These are phyloP conservation scores for Noctua janthina DNA, from an alignment of 2,888 invertebrate genomes.

Conservation along the genomic window DNA sequence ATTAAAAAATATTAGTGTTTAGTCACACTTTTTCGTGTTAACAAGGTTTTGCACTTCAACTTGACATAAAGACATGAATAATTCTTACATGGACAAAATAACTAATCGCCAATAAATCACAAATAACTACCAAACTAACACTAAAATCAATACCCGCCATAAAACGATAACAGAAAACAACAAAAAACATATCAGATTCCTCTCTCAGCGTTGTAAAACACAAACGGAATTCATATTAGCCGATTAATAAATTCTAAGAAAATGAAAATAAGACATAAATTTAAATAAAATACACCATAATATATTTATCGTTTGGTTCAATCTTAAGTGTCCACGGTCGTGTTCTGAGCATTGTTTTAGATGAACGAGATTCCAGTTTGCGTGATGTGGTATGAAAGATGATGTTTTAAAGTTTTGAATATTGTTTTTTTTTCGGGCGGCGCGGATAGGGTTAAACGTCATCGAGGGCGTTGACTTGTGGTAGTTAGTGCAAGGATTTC, in stretches of 20 bases:
- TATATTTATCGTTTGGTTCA: constrained; percentile 78
- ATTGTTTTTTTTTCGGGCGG: constrained; percentile 67
- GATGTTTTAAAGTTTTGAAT: constrained; percentile 70
- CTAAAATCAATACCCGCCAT: constrained; percentile 60
- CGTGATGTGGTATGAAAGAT: constrained; percentile 74
- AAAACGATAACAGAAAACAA: constrained; percentile 45
- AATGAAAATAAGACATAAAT: constrained; percentile 89
- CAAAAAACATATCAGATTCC: constrained; percentile 79
- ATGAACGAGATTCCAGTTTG: constrained; percentile 75
- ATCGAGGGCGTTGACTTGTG: constrained; percentile 56
- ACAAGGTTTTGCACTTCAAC: constrained; percentile 46
- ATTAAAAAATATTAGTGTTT: background rate
- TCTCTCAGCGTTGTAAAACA: constrained; percentile 78
- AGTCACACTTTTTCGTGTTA: constrained; percentile 6
- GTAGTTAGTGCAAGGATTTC: constrained; percentile 22
- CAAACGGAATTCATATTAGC: constrained; percentile 88
- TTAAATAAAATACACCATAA: constrained; percentile 87
- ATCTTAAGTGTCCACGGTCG: constrained; percentile 80
- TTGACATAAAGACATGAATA: constrained; percentile 35
- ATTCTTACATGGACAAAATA: constrained; percentile 26
- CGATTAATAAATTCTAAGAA: constrained; percentile 90
- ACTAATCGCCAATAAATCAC: constrained; percentile 50
- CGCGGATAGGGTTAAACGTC: constrained; percentile 61
- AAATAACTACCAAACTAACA: constrained; percentile 41
- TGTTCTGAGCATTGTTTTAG: constrained; percentile 80